phyloP scores from a whole-genome alignment of 1,140 invertebrate genomes.

The Polypedilum vanderplanki region DNA sequence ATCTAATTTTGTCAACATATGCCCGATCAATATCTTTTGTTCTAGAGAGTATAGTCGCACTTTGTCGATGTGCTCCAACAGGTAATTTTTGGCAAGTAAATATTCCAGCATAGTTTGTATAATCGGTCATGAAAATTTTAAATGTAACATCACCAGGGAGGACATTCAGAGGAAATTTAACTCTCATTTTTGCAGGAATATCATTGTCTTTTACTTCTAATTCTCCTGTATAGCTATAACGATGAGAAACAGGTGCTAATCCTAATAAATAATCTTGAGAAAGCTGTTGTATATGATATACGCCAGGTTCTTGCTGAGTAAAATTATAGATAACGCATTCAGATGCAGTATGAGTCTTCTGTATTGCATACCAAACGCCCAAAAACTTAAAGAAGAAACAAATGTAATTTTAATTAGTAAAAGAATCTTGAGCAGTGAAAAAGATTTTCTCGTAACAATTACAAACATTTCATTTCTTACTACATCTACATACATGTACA shows the following conservation, averaged over 20 bases:
- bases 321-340: constrained; percentile 74
- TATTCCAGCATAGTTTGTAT: constrained; percentile 63
- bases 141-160: constrained; percentile 67
- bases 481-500: too few relatives aligned
- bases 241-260: constrained; percentile 61
- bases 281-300: constrained; percentile 62
- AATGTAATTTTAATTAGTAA: not conserved
- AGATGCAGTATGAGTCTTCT: constrained; percentile 74
- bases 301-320: constrained; percentile 59
- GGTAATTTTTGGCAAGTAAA: constrained; percentile 71
- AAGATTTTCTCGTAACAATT: too few relatives aligned
- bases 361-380: constrained; percentile 73
- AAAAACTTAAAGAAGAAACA: constrained; percentile 53
- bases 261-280: constrained; percentile 64
- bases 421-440: not conserved
- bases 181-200: constrained; percentile 62
- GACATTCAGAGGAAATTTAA: constrained; percentile 75
- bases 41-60: constrained; percentile 70
- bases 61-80: constrained; percentile 57
- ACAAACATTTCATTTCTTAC: too few relatives aligned
- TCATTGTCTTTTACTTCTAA: constrained; percentile 57
- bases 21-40: constrained; percentile 58
- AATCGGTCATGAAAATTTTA: constrained; percentile 67
- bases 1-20: constrained; percentile 60
- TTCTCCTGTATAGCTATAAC: constrained; percentile 64